Evolutionary conservation across 2,888 invertebrate species (phyloP).

Genomic region (Dexiosoma caninum): DNA sequence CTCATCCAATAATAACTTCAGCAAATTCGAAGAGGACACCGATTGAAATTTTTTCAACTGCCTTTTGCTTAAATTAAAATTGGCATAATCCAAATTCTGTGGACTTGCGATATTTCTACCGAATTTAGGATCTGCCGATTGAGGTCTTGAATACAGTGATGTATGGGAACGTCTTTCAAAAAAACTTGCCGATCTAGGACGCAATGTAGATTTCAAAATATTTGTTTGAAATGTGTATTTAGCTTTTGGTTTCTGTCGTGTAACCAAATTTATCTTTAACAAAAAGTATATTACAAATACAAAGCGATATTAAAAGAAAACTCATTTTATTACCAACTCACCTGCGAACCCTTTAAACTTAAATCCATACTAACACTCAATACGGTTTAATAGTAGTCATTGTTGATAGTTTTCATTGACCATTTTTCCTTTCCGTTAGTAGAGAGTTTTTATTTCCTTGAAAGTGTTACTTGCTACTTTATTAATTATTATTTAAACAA

Average conservation of each 20-base stretch:
- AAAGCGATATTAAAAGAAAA: not conserved
- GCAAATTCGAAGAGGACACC: slow-evolving; percentile 75
- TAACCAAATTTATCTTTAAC: slow-evolving; percentile 77
- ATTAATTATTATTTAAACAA: slow-evolving; percentile 24
- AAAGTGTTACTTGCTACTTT: no score
- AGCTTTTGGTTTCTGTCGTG: slow-evolving; percentile 75
- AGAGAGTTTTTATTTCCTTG: no score
- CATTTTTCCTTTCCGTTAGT: not conserved
- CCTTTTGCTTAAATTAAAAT: slow-evolving; percentile 65
- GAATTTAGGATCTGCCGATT: slow-evolving; percentile 76
- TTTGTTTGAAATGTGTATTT: slow-evolving; percentile 72
- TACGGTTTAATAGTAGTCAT: slow-evolving; percentile 8
- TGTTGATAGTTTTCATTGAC: slow-evolving; percentile 15
- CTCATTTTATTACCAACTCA: slow-evolving; percentile 57
- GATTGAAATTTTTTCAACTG: slow-evolving; percentile 67
- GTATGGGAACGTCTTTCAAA: slow-evolving; percentile 71
- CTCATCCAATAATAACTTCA: slow-evolving; percentile 75
- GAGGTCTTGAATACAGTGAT: slow-evolving; percentile 73
- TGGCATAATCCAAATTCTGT: slow-evolving; percentile 65
- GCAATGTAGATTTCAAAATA: slow-evolving; percentile 50
- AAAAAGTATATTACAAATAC: not conserved
- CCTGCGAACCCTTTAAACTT: slow-evolving; percentile 77
- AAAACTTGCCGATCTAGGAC: slow-evolving; percentile 76
- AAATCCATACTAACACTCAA: slow-evolving; percentile 75
- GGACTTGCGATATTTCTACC: slow-evolving; percentile 66